Conservation (phyloP, 2,797 vertebrate genomes). For the Limnodromus scolopaceus region DNA sequence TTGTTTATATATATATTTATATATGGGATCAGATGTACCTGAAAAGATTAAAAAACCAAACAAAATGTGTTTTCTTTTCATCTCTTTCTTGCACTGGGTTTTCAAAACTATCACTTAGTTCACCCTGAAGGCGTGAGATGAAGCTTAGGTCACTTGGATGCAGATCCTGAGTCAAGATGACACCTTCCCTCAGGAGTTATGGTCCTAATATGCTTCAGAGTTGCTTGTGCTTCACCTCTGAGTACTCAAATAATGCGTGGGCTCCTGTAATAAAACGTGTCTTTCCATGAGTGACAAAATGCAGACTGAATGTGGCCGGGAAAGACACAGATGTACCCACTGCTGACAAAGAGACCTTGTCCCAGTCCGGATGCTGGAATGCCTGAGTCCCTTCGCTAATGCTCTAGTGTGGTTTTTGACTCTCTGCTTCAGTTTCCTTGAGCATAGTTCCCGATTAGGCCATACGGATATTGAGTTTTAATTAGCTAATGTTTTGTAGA, state of each 20-base stretch:
- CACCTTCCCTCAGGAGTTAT: background rate
- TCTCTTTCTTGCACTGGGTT: background rate
- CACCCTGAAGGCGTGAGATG: background rate
- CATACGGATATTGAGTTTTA: background rate
- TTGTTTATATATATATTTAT: background rate
- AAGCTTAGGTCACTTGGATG: background rate
- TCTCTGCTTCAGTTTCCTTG: background rate
- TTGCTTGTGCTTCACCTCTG: background rate
- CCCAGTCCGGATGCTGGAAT: background rate
- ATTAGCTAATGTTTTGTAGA: background rate
- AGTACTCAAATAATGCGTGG: background rate
- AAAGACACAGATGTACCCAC: accelerated
- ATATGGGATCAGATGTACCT: background rate
- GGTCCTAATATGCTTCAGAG: background rate
- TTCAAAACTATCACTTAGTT: background rate
- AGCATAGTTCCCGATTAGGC: background rate
- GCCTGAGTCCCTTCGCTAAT: background rate
- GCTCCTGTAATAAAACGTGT: background rate
- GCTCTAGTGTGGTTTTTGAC: background rate
- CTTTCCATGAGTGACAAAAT: background rate
- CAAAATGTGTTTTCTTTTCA: background rate
- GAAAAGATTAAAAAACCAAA: background rate
- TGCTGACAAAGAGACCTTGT: background rate
- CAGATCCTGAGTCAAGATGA: background rate
- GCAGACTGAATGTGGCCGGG: accelerated